A percentile compares a stretch with the other conserved stretches of the same genome.
phyloP scores from a whole-genome alignment of 2,888 invertebrate species.

The Griposia aprilina region DNA sequence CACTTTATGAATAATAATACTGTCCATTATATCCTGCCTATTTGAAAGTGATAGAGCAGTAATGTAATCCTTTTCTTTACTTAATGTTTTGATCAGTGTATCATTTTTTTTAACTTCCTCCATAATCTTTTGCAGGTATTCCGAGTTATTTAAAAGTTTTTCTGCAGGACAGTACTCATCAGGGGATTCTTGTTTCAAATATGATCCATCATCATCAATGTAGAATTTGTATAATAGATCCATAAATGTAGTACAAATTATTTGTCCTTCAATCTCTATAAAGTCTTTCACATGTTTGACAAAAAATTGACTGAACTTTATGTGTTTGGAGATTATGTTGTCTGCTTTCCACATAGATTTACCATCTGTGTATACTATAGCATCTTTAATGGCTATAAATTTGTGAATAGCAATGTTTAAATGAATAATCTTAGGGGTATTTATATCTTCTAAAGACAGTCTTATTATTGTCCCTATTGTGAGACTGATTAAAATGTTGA shows the following conservation, averaged over 20 bases:
- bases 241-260: constrained; percentile 82
- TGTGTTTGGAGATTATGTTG: constrained; percentile 70
- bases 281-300: constrained; percentile 81
- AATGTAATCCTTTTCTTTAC: constrained; percentile 78
- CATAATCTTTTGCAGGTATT: constrained; percentile 77
- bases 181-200: constrained; percentile 63
- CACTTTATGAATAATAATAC: constrained; percentile 71
- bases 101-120: constrained; percentile 77
- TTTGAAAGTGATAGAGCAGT: constrained; percentile 81
- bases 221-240: constrained; percentile 79
- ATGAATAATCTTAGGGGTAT: constrained; percentile 72
- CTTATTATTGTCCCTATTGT: constrained; percentile 80
- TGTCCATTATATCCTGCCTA: constrained; percentile 80
- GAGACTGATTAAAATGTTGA: constrained; percentile 76
- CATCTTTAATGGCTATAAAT: constrained; percentile 69
- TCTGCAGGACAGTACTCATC: constrained; percentile 77
- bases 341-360: constrained; percentile 81
- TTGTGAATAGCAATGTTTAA: constrained; percentile 81
- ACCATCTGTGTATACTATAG: constrained; percentile 82
- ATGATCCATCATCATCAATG: constrained; percentile 72
- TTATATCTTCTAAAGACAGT: constrained; percentile 68
- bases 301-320: constrained; percentile 76
- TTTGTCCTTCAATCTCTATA: constrained; percentile 71
- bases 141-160: constrained; percentile 75
- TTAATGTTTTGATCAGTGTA: constrained; percentile 72